Base-by-base conservation (phyloP, 2,888 invertebrate species). In the Achlya flavicornis region DNA sequence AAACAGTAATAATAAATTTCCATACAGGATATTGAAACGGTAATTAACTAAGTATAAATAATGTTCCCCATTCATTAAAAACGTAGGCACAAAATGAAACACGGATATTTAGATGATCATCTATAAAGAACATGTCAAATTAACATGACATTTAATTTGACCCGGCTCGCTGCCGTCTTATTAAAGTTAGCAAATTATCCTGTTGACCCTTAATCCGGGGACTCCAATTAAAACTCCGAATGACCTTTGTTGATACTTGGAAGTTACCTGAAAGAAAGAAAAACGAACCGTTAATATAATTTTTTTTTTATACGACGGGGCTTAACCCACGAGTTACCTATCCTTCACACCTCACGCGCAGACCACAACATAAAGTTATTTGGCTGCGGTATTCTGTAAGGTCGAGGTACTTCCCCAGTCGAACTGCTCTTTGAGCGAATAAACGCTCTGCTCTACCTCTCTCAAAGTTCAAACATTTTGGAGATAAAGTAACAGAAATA, bases 141-240 rank as follows among this genome's bases (percentile, higher is more conserved):
- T 38, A 43, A 43, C 4, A 60, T 12, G 60, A 38, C n/a, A 33
- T 58, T 59, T 63, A 61, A 63, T 63, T 48, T 48, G 63, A 65
- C 63, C 68, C 63, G 63, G 63, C n/a, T n/a, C 14, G 14, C 65
- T 43, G 64, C 57, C 64, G 64, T 75, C 80, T 83, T 78, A 78
- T 81, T 81, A 83, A 80, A 81, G 72, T 78, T 58, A 26, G 66
- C 64, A 74, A 75, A 79, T 81, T 78, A 79, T 76, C 73, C 72
- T 68, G 72, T 66, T 60, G 66, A 67, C 63, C 70, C 74, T 67
- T 75, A 75, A 76, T 74, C 72, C 72, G 53, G 63, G 67, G 68
- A 67, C 67, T 75, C 76, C 41, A 74, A 72, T 79, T 79, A 78
- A 70, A 81, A 76, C 66, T 74, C 73, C 64, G 62, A 59, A 62